phyloP scores from a whole-genome alignment of 2,113 vertebrate species.

The Ceyx cyanopectus region DNA sequence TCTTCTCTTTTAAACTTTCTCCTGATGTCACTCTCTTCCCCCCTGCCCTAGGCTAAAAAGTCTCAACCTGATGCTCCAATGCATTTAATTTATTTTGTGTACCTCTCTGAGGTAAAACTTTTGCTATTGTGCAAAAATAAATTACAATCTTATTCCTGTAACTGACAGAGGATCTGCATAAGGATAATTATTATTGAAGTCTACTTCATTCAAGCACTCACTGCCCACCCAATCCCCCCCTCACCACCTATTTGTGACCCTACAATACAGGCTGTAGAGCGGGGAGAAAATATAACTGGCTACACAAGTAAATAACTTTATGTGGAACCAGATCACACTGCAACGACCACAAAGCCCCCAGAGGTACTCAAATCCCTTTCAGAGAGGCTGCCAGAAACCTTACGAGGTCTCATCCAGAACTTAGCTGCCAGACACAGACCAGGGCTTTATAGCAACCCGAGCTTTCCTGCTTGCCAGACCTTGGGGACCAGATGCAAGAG shows the following conservation, averaged over 20 bases:
- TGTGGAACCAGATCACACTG: neutral
- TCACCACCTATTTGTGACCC: neutral
- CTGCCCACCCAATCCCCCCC: neutral
- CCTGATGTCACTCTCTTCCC: neutral
- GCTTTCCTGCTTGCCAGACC: neutral
- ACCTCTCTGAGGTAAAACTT: neutral
- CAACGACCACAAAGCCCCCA: neutral
- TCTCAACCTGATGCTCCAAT: neutral
- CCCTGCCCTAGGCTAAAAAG: neutral
- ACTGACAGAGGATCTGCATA: neutral
- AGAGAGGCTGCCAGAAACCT: slow-evolving; percentile 1
- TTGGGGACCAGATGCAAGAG: neutral
- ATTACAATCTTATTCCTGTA: neutral
- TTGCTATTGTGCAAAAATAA: neutral
- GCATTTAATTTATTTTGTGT: neutral
- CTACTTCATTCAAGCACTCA: neutral
- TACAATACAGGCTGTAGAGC: neutral
- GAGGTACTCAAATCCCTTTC: neutral
- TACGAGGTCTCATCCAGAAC: slow-evolving; percentile 10
- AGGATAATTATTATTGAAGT: neutral
- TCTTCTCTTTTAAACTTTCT: neutral
- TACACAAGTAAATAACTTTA: neutral
- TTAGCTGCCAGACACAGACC: neutral
- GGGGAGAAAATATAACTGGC: neutral
- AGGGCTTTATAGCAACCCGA: neutral